Percentiles rank a stretch among this genome's conserved stretches.
Conservation (phyloP, 53 echinoderm and acorn worm species). For the Paelopatides confundens region DNA sequence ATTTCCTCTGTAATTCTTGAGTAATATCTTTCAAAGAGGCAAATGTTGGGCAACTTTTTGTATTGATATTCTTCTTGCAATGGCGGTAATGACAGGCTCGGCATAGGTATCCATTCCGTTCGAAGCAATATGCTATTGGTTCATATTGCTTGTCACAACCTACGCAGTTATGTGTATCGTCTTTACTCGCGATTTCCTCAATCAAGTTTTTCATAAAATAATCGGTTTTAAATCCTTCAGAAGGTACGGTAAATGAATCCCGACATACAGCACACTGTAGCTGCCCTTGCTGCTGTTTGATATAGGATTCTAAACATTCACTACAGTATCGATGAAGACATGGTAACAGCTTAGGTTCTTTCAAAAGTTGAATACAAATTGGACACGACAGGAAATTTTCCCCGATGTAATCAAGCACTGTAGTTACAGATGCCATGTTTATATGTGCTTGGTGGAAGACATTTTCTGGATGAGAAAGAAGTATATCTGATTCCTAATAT, state of each 20-base stretch:
- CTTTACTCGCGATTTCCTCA: not conserved
- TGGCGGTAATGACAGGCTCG: not conserved
- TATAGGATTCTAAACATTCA: not conserved
- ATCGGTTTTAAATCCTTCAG: not conserved
- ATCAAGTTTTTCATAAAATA: not conserved
- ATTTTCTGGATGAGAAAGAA: too few species aligned
- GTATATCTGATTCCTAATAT: too few species aligned
- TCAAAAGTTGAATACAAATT: not conserved
- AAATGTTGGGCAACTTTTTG: not conserved
- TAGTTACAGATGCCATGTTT: too few species aligned
- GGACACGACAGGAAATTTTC: not conserved
- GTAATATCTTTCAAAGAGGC: not conserved
- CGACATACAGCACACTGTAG: not conserved
- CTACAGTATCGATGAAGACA: not conserved
- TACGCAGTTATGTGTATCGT: not conserved
- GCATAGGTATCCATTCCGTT: not conserved
- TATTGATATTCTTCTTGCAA: not conserved
- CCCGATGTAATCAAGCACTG: not conserved
- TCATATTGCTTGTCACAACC: not conserved
- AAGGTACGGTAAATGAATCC: not conserved
- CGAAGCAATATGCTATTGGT: not conserved
- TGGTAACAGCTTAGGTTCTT: not conserved
- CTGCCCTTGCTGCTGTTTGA: not conserved
- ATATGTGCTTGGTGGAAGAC: too few species aligned
- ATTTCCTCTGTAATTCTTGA: not conserved